These are phyloP conservation scores for Sarcophaga carnaria DNA, from an alignment of 2,888 invertebrate species.

Conservation along the genomic window DNA sequence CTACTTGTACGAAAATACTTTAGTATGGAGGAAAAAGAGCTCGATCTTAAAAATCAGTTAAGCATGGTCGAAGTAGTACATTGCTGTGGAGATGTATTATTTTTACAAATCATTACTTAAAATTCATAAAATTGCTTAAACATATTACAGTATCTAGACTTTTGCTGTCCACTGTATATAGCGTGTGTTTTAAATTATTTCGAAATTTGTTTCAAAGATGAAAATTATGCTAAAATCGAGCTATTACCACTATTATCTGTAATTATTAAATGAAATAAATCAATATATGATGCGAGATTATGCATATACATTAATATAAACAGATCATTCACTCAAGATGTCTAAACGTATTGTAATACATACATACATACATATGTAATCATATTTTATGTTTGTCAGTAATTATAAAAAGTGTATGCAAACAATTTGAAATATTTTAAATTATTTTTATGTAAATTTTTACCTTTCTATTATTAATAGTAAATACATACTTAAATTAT, in stretches of 20 bases:
- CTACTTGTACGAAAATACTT: too few species aligned
- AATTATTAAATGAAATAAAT: not conserved
- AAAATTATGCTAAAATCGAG: not conserved
- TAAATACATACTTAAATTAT: constrained; percentile 15
- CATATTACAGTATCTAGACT: too few species aligned
- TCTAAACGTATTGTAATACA: not conserved
- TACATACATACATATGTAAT: constrained; percentile 47
- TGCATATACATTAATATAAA: not conserved
- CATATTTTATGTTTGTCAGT: constrained; percentile 35
- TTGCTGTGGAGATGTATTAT: too few species aligned
- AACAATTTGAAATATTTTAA: constrained; percentile 60
- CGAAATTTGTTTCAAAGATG: not conserved
- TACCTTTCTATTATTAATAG: constrained; percentile 30
- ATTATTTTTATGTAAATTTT: constrained; percentile 59
- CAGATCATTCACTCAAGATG: too few species aligned
- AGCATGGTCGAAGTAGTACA: too few species aligned
- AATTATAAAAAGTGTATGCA: constrained; percentile 31
- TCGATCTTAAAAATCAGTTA: too few species aligned
- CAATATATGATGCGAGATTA: not conserved
- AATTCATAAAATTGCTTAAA: too few species aligned
- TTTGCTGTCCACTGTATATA: too few species aligned
- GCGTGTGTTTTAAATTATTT: too few species aligned
- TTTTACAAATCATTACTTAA: too few species aligned
- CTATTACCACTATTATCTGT: not conserved
- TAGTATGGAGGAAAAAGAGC: too few species aligned